Base-by-base conservation (phyloP, 2,797 vertebrate genomes). In the Alectoris magna region DNA sequence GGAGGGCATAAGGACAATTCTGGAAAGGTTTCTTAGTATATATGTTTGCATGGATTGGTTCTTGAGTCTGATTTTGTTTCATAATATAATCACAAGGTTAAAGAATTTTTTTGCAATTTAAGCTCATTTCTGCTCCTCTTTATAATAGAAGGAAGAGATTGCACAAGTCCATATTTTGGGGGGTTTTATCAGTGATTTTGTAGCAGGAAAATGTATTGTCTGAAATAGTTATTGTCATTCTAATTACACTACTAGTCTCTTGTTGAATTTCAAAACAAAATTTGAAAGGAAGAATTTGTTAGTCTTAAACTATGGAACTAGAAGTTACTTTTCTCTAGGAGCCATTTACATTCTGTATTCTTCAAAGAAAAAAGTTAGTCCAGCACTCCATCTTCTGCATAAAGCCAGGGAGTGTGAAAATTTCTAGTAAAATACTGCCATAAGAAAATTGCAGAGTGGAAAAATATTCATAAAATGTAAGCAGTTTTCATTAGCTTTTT, bases 291-390 rank as follows among this genome's bases (percentile, higher is more conserved):
- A 90, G 16, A 5, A 31, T 5, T 8, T 79, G 4, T 31, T 51
- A 73, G 73, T 67, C 46, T 84, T 73, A n/a, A 63, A 38, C 10
- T 68, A 62, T 17, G 2, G 21, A 74, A 70, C 29, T 53, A 67
- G 29, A 0, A 3, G 6, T 41, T 1, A 0, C 41, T 84, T 82
- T 91, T n/a, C 13, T 67, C 26, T 34, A 26, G 16, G 12, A 53
- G 2, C 15, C 49, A 3, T 59, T 82, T 79, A 14, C 16, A n/a
- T 41, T 77, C 22, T 86, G 2, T 60, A 14, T 22, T 88, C 38
- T 44, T 74, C 76, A 46, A 74, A 85, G 34, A 43, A 3, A 51
- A 11, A 16, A 10, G 15, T 58, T 49, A 71, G 55, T 56, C 36
- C 46, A 81, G 31, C 14, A 31, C 18, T 48, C 38, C 16, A 38